Evolutionary conservation across 1,140 invertebrate species (phyloP).

Genomic region (Drosophila bifasciata): DNA sequence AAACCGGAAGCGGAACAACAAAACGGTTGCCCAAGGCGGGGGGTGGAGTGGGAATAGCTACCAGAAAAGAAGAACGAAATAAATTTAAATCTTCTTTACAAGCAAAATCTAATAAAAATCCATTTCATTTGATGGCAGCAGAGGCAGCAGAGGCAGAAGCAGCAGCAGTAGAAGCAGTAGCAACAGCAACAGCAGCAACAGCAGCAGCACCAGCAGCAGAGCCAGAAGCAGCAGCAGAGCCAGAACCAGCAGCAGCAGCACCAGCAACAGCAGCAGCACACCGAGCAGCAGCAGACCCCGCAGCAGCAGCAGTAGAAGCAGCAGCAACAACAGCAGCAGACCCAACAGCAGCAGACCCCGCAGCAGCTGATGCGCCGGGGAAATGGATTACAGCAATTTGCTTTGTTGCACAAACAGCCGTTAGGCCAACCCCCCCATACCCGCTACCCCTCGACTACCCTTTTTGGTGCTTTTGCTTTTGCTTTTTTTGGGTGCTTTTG

Average conservation of each 20-base stretch:
- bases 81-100: constrained; percentile 78
- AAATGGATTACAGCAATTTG: constrained; percentile 78
- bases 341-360: constrained; percentile 15
- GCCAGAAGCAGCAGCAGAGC: constrained; percentile 22
- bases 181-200: too few relatives aligned
- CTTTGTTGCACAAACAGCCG: constrained; percentile 74
- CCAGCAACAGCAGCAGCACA: too few relatives aligned
- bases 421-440: background rate
- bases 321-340: too few relatives aligned
- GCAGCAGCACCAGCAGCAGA: too few relatives aligned
- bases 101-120: constrained; percentile 77
- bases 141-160: constrained; percentile 8
- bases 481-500: background rate
- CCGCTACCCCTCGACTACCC: too few relatives aligned
- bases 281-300: too few relatives aligned
- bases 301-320: too few relatives aligned
- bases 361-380: constrained; percentile 73
- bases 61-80: constrained; percentile 58
- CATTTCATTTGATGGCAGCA: constrained; percentile 70
- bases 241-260: constrained; percentile 55
- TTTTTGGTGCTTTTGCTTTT: background rate
- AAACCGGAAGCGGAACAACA: constrained; percentile 23
- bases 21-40: constrained; percentile 30
- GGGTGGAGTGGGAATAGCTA: constrained; percentile 37
- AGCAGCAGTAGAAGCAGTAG: too few relatives aligned